A percentile compares a stretch with the other conserved stretches of the same genome.
phyloP scores from a whole-genome alignment of 2,888 invertebrate species.

The Chloroclystis v-ata region DNA sequence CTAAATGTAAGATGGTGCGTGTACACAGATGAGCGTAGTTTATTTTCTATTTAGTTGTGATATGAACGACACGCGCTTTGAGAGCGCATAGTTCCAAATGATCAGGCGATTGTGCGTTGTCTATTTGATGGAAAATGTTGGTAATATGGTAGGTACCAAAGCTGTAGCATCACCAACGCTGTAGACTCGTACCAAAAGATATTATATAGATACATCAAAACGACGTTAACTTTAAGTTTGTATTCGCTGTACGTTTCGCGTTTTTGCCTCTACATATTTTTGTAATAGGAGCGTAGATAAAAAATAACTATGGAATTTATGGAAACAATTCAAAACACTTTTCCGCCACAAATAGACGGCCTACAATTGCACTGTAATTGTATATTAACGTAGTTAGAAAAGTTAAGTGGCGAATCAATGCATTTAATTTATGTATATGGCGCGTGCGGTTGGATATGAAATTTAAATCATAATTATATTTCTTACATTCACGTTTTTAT shows the following conservation, averaged over 20 bases:
- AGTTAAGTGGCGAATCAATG: constrained; percentile 65
- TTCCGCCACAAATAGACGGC: constrained; percentile 6
- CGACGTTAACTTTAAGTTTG: too few species aligned
- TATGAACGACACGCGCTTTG: constrained; percentile 49
- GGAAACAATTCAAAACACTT: not conserved
- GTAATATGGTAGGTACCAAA: too few species aligned
- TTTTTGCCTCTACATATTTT: too few species aligned
- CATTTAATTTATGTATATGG: constrained; percentile 69
- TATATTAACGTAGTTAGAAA: constrained; percentile 70
- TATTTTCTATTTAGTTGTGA: constrained; percentile 70
- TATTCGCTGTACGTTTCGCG: too few species aligned
- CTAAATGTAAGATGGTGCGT: constrained; percentile 60
- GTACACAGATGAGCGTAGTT: constrained; percentile 53
- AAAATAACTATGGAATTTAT: too few species aligned
- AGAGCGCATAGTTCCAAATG: constrained; percentile 56
- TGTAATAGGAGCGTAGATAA: too few species aligned
- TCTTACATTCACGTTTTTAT: constrained; percentile 27
- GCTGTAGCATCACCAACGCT: too few species aligned
- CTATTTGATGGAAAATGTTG: constrained; percentile 2
- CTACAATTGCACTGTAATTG: constrained; percentile 54
- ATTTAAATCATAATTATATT: constrained; percentile 26
- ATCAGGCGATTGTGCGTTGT: constrained; percentile 45
- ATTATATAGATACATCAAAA: too few species aligned
- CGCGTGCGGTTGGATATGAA: constrained; percentile 38
- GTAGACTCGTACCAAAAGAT: too few species aligned